phyloP scores from a whole-genome alignment of 2,113 vertebrate genomes.

The Dipodomys merriami region DNA sequence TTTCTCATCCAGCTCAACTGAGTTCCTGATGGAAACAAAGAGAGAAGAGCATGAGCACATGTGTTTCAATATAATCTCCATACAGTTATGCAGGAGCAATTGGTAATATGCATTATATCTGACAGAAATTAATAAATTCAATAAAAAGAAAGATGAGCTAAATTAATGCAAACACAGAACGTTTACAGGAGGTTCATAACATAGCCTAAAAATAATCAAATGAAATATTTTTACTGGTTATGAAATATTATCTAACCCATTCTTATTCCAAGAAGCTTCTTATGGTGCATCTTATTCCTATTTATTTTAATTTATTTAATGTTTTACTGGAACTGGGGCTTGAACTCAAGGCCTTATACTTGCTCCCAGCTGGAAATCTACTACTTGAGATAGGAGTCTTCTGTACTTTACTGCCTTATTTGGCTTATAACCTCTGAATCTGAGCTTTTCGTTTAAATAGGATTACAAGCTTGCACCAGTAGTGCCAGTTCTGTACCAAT shows the following conservation, averaged over 20 bases:
- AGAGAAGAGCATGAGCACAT: background rate
- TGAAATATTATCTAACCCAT: background rate
- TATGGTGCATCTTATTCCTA: background rate
- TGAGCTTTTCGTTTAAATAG: too few species aligned
- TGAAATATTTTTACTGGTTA: background rate
- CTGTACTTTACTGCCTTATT: too few species aligned
- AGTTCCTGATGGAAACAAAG: background rate
- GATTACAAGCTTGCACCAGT: too few species aligned
- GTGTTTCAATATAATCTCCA: background rate
- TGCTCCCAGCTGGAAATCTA: too few species aligned
- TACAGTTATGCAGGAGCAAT: background rate
- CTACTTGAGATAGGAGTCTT: too few species aligned
- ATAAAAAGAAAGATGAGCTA: background rate
- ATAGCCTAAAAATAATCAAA: background rate
- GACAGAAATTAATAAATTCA: too few species aligned
- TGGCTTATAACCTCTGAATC: too few species aligned
- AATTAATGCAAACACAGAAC: background rate
- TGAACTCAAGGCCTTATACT: too few species aligned
- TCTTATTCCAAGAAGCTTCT: background rate
- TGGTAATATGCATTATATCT: background rate
- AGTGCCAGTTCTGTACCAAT: background rate
- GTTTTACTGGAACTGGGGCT: too few species aligned
- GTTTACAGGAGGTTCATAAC: background rate
- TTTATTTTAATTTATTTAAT: too few species aligned
- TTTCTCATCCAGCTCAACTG: background rate